Percentiles rank a stretch among this genome's conserved stretches.
Evolutionary conservation across 35 echinoderm and acorn worm genomes (phyloP).

Genomic region (Hemicentrotus pulcherrimus): DNA sequence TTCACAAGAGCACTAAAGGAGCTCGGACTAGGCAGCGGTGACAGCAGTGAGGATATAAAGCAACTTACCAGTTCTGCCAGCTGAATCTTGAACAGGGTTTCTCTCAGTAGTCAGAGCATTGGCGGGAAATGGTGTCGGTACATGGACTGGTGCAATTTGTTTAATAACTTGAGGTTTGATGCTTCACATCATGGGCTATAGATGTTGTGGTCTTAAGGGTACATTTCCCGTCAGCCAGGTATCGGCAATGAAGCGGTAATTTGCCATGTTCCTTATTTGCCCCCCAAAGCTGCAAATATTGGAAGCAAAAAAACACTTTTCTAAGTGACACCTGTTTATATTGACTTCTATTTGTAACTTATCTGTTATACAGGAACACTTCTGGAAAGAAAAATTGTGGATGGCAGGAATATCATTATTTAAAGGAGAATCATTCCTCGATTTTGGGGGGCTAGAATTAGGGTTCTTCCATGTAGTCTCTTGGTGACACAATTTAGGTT

Average conservation of each 20-base stretch:
- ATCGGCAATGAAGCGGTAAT: not conserved
- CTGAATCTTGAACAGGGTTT: not conserved
- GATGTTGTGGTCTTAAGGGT: not conserved
- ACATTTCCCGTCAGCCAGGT: not conserved
- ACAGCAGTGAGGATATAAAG: not conserved
- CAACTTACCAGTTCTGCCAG: not conserved
- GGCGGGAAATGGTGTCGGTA: not conserved
- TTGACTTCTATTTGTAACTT: not conserved
- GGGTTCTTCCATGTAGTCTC: not conserved
- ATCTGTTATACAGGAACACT: not conserved
- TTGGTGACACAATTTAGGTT: not conserved
- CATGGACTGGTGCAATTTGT: not conserved
- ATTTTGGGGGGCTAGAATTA: not conserved
- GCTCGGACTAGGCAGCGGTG: conserved; percentile 15
- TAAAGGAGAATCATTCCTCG: no score
- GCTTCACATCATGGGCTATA: not conserved
- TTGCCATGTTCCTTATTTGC: not conserved
- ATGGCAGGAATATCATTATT: no score
- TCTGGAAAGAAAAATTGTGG: no score
- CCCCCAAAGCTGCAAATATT: not conserved
- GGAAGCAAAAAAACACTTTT: not conserved
- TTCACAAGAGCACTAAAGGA: conserved; percentile 56
- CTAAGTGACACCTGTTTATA: not conserved
- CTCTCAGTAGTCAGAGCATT: not conserved
- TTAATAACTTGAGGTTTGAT: not conserved